A percentile compares a stretch with the other conserved stretches of the same genome.
Conservation (phyloP, 2,888 invertebrate species). For the Creontiades dilutus region DNA sequence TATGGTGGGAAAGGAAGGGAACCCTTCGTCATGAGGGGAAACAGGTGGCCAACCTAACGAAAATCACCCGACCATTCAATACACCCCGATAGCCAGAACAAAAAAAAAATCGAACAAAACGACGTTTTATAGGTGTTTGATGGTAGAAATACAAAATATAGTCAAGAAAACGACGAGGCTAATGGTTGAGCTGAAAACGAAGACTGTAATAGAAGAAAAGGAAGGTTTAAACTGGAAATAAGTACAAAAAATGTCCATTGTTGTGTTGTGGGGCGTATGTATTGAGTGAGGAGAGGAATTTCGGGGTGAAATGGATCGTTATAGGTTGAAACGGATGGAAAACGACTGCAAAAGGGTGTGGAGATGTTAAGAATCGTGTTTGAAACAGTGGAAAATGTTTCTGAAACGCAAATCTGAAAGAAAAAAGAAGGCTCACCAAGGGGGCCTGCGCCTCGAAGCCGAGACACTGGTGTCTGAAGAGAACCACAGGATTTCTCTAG, state of each 20-base stretch:
- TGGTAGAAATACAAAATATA: not conserved
- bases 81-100: not conserved
- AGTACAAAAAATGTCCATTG: constrained; percentile 53
- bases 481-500: constrained; percentile 19
- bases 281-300: too few species aligned
- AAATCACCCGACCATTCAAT: constrained; percentile 60
- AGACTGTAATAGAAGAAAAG: not conserved
- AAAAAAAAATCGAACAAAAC: constrained; percentile 25
- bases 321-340: too few species aligned
- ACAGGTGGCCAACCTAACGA: constrained; percentile 71
- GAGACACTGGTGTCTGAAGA: constrained; percentile 38
- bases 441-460: constrained; percentile 34
- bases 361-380: not conserved
- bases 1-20: constrained; percentile 43
- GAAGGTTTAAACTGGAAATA: not conserved
- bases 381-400: not conserved
- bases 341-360: not conserved
- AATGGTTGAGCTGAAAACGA: too few species aligned
- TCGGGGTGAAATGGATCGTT: too few species aligned
- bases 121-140: not conserved
- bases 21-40: constrained; percentile 43
- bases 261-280: constrained; percentile 55
- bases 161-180: not conserved
- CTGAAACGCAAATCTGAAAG: not conserved
- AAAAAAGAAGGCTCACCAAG: constrained; percentile 43